phyloP scores from a whole-genome alignment of 2,797 vertebrate genomes.

The Sebastes matsubarae region DNA sequence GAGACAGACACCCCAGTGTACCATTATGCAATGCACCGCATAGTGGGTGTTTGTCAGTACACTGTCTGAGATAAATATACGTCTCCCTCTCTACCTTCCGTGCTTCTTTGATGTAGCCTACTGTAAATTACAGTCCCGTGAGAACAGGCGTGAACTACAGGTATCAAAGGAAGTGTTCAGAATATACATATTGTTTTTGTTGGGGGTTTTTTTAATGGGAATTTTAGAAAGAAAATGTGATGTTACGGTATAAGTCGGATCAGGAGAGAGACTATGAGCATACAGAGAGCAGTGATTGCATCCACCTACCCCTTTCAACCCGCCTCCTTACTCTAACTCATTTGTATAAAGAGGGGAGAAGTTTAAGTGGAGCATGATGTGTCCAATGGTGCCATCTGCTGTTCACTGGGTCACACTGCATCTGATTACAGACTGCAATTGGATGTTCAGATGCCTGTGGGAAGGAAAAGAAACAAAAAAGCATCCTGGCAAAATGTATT shows the following conservation, averaged over 20 bases:
- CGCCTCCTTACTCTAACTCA: conserved; percentile 14
- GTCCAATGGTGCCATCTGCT: conserved; percentile 73
- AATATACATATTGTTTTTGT: conserved; percentile 2
- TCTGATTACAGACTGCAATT: not conserved
- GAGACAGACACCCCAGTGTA: conserved; percentile 55
- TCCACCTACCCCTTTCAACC: conserved; percentile 30
- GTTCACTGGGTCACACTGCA: conserved; percentile 46
- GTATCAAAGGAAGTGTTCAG: conserved; percentile 26
- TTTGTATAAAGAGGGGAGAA: not conserved
- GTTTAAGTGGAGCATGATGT: conserved; percentile 30
- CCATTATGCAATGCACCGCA: conserved; percentile 46
- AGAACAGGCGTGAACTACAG: conserved; percentile 27
- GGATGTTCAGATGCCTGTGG: not conserved
- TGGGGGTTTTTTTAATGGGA: not conserved
- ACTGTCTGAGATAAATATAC: conserved; percentile 13
- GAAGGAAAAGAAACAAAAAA: not conserved
- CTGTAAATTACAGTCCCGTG: conserved; percentile 20
- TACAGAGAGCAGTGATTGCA: conserved; percentile 32
- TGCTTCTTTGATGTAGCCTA: conserved; percentile 47
- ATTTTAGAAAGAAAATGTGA: conserved; percentile 1
- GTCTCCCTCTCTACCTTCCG: not conserved
- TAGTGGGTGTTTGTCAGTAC: conserved; percentile 21
- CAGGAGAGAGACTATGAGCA: conserved; percentile 21
- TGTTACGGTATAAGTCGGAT: conserved; percentile 22
- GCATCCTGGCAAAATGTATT: not conserved